These are phyloP conservation scores for Polyploca ridens DNA, from an alignment of 2,888 invertebrate species.

Conservation along the genomic window DNA sequence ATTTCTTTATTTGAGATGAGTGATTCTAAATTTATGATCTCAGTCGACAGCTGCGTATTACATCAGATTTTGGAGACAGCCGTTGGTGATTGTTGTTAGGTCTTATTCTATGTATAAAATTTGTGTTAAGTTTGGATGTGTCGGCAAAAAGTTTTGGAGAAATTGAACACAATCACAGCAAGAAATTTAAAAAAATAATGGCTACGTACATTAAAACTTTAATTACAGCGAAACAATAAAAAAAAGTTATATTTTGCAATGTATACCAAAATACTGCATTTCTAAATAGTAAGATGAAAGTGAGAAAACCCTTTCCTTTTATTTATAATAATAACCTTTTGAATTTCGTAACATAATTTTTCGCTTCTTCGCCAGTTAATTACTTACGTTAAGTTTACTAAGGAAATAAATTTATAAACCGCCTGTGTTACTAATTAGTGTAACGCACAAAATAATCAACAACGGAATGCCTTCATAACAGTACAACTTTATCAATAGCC, in stretches of 20 bases:
- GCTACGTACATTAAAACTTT: conserved; percentile 19
- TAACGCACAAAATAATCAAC: conserved; percentile 72
- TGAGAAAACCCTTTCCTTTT: conserved; percentile 66
- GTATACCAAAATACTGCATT: conserved; percentile 84
- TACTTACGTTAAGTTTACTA: conserved; percentile 56
- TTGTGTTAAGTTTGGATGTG: conserved; percentile 80
- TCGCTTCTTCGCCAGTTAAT: conserved; percentile 72
- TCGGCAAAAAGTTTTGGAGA: conserved; percentile 64
- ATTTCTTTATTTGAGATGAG: conserved; percentile 46
- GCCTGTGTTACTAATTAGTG: conserved; percentile 80
- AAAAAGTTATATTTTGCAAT: conserved; percentile 71
- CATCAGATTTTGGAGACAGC: conserved; percentile 67
- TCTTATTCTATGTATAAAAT: conserved; percentile 51
- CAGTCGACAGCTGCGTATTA: conserved; percentile 77
- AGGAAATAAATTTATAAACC: conserved; percentile 62
- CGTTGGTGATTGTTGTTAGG: conserved; percentile 74
- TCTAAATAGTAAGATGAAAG: conserved; percentile 79
- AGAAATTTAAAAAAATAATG: conserved; percentile 38
- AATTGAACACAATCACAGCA: conserved; percentile 45
- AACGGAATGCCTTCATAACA: conserved; percentile 84
- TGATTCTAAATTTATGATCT: conserved; percentile 78
- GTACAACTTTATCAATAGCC: conserved; percentile 83
- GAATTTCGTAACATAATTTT: conserved; percentile 55
- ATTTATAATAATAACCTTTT: conserved; percentile 46
- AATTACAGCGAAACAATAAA: conserved; percentile 71